Percentiles rank a stretch among this genome's conserved stretches.
phyloP scores from a whole-genome alignment of 1,140 invertebrate species.

The Holcopasites calliopsidis region DNA sequence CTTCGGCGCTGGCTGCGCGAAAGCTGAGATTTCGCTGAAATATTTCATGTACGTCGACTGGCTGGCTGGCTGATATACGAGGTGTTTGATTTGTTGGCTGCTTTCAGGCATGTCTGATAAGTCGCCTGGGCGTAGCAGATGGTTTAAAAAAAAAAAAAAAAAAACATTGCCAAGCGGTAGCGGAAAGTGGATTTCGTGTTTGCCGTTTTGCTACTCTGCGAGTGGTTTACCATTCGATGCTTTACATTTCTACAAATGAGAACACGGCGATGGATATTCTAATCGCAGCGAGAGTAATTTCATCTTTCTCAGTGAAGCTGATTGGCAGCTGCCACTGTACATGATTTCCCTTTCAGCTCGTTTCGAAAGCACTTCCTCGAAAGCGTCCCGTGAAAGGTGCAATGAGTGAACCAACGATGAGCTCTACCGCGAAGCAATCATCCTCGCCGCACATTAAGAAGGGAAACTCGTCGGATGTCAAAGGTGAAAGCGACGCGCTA shows the following conservation, averaged over 20 bases:
- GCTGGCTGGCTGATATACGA: not conserved
- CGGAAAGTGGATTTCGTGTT: too few species aligned
- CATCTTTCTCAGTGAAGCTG: too few species aligned
- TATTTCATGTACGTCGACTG: not conserved
- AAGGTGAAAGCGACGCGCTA: slow-evolving; percentile 22
- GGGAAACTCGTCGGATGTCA: not conserved
- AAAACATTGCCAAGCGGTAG: too few species aligned
- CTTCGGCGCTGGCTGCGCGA: not conserved
- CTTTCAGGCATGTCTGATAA: not conserved
- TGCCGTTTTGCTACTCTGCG: too few species aligned
- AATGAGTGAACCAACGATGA: slow-evolving; percentile 33
- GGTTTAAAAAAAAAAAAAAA: too few species aligned
- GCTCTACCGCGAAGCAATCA: too few species aligned
- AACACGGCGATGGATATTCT: not conserved
- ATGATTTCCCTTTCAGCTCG: too few species aligned
- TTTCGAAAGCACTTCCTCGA: not conserved
- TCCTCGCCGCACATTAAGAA: not conserved
- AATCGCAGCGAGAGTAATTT: not conserved
- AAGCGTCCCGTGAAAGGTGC: slow-evolving; percentile 23
- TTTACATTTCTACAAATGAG: not conserved
- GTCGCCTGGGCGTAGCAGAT: too few species aligned
- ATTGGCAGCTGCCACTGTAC: too few species aligned
- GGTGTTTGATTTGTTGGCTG: not conserved
- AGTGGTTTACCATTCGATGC: not conserved
- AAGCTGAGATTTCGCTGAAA: slow-evolving; percentile 7